These are phyloP conservation scores for Clarias fuscus DNA, from an alignment of 2,797 vertebrate species.

Conservation along the genomic window DNA sequence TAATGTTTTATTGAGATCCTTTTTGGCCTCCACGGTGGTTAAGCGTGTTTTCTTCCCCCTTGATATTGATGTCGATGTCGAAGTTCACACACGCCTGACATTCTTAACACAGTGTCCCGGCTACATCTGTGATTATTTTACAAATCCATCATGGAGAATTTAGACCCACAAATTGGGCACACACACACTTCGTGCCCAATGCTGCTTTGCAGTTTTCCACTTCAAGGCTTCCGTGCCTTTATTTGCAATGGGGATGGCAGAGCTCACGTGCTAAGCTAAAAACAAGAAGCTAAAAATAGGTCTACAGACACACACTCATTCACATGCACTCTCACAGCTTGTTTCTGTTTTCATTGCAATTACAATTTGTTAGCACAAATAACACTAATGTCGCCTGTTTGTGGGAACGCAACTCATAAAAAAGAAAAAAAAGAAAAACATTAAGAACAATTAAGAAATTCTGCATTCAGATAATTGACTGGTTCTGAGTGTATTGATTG, in stretches of 20 bases:
- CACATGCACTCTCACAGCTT: background rate
- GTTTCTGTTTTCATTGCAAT: background rate
- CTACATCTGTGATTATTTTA: background rate
- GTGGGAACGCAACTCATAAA: background rate
- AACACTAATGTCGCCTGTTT: background rate
- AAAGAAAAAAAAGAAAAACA: background rate
- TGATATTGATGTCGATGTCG: background rate
- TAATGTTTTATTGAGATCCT: background rate
- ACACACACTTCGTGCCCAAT: background rate
- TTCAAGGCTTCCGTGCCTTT: constrained; percentile 27
- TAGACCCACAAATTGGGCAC: background rate
- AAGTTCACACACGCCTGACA: background rate
- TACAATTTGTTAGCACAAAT: background rate
- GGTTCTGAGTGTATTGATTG: background rate
- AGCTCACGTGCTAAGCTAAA: constrained; percentile 40
- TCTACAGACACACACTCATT: background rate
- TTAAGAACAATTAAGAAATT: background rate
- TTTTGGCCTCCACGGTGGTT: background rate
- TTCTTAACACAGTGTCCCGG: background rate
- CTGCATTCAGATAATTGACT: background rate
- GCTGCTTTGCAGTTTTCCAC: constrained; percentile 38
- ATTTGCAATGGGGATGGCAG: constrained; percentile 6
- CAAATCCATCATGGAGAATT: background rate
- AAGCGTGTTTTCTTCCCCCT: background rate
- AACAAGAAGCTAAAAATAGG: constrained; percentile 48